Percentiles rank a stretch among this genome's conserved stretches.
These are phyloP conservation scores for Carcinoscorpius rotundicauda DNA, from an alignment of 1,140 invertebrate species.

Conservation along the genomic window DNA sequence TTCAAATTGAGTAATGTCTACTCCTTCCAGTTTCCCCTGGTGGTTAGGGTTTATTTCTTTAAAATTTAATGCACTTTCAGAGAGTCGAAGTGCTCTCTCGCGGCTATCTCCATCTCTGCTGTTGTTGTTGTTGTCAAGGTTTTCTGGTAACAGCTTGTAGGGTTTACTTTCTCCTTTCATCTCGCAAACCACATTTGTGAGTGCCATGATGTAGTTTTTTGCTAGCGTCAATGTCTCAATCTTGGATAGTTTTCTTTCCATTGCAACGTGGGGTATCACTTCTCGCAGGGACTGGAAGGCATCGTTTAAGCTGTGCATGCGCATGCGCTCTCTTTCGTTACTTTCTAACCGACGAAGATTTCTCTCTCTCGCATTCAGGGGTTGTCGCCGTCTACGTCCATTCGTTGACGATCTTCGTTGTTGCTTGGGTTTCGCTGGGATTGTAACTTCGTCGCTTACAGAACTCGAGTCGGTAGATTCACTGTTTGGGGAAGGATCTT, in stretches of 20 bases:
- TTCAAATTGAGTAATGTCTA: too few species aligned
- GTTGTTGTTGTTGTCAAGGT: neutral
- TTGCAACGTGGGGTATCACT: conserved; percentile 75
- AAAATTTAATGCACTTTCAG: too few species aligned
- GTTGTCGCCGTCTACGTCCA: conserved; percentile 23
- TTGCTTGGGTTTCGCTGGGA: conserved; percentile 8
- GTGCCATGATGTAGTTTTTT: conserved; percentile 80
- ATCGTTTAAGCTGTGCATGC: conserved; percentile 79
- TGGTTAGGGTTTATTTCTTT: too few species aligned
- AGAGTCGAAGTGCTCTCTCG: neutral
- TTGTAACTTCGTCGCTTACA: conserved; percentile 10
- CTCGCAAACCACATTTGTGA: conserved; percentile 74
- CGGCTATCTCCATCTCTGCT: neutral
- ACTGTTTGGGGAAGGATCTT: conserved; percentile 10
- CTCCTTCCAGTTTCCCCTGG: too few species aligned
- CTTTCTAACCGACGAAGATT: conserved; percentile 69
- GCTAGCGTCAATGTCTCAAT: conserved; percentile 76
- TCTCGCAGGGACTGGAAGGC: conserved; percentile 75
- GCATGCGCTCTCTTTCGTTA: conserved; percentile 72
- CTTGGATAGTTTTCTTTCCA: conserved; percentile 66
- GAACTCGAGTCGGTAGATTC: conserved; percentile 15
- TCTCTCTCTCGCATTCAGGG: conserved; percentile 59
- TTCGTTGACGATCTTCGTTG: neutral
- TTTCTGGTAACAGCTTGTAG: conserved; percentile 13
- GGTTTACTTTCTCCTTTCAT: conserved; percentile 36